Percentiles rank a stretch among this genome's conserved stretches.
Evolutionary conservation across 2,113 vertebrate genomes (phyloP).

Genomic region (Anhinga rufa): DNA sequence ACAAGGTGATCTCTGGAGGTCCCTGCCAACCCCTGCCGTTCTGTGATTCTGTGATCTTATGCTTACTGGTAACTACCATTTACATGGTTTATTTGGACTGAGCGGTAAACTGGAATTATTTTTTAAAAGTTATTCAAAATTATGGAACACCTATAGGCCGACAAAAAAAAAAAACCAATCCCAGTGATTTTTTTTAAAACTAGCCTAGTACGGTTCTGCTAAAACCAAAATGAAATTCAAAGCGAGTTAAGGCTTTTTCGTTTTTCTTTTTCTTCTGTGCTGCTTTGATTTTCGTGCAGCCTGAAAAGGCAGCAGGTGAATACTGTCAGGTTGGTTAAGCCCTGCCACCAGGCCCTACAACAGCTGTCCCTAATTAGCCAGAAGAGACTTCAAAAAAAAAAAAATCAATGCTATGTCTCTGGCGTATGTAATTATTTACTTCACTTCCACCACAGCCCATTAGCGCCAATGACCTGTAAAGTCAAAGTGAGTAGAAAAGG

Average conservation of each 20-base stretch:
- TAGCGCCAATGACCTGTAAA: not conserved
- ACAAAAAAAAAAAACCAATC: not conserved
- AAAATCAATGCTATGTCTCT: not conserved
- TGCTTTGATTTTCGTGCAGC: not conserved
- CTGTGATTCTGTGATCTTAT: not conserved
- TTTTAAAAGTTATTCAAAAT: not conserved
- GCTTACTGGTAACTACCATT: not conserved
- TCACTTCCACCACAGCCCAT: not conserved
- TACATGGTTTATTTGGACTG: not conserved
- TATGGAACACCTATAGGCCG: fast-evolving
- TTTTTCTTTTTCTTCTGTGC: not conserved
- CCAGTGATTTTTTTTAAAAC: not conserved
- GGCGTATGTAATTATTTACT: not conserved
- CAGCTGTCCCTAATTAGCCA: not conserved
- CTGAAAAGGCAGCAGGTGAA: not conserved
- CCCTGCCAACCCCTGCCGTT: too few species aligned
- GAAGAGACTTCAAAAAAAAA: not conserved
- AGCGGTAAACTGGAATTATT: not conserved
- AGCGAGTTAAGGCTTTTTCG: not conserved
- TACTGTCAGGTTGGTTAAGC: not conserved
- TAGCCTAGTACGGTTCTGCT: not conserved
- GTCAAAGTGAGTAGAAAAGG: not conserved
- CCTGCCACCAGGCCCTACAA: not conserved
- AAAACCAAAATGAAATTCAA: not conserved
- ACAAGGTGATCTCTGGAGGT: too few species aligned